Conservation (phyloP, 2,797 vertebrate genomes). For the Spondyliosoma cantharus region DNA sequence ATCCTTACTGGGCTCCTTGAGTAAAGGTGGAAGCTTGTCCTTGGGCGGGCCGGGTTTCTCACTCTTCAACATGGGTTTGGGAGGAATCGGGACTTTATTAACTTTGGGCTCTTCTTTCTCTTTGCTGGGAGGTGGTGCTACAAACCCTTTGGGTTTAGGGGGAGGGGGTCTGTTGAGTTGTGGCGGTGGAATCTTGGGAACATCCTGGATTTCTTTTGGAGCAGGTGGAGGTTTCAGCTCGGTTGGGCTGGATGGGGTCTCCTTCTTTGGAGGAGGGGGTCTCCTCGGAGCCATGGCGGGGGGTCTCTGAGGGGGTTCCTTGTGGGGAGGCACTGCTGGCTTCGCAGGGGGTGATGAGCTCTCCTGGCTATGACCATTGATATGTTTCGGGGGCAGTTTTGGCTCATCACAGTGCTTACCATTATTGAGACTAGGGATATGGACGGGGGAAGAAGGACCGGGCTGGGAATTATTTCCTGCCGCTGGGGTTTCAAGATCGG, state of each 20-base stretch:
- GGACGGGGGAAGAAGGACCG: conserved; percentile 56
- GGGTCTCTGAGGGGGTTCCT: conserved; percentile 89
- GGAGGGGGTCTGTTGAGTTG: conserved; percentile 86
- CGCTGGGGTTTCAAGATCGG: conserved; percentile 76
- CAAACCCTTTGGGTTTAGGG: conserved; percentile 89
- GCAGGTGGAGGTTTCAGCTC: conserved; percentile 81
- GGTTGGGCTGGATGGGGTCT: conserved; percentile 75
- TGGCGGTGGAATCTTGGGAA: conserved; percentile 59
- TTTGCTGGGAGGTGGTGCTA: conserved; percentile 70
- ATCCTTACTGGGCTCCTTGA: conserved; percentile 85
- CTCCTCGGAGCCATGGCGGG: conserved; percentile 88
- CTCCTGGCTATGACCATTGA: conserved; percentile 86
- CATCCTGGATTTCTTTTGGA: conserved; percentile 82
- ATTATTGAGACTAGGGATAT: conserved; percentile 70
- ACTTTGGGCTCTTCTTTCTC: conserved; percentile 87
- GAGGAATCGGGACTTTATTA: conserved; percentile 81
- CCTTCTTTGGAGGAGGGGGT: conserved; percentile 96
- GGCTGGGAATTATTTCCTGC: conserved; percentile 52
- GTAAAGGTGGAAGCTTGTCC: conserved; percentile 86
- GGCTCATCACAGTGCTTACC: conserved; percentile 76
- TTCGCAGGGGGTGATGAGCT: conserved; percentile 78
- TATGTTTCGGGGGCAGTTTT: conserved; percentile 81
- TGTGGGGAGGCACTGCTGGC: conserved; percentile 77
- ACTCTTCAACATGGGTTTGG: conserved; percentile 85
- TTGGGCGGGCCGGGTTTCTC: conserved; percentile 88